A percentile compares a stretch with the other conserved stretches of the same genome.
These are phyloP conservation scores for Tylochromis polylepis DNA, from an alignment of 2,113 vertebrate species.

Conservation along the genomic window DNA sequence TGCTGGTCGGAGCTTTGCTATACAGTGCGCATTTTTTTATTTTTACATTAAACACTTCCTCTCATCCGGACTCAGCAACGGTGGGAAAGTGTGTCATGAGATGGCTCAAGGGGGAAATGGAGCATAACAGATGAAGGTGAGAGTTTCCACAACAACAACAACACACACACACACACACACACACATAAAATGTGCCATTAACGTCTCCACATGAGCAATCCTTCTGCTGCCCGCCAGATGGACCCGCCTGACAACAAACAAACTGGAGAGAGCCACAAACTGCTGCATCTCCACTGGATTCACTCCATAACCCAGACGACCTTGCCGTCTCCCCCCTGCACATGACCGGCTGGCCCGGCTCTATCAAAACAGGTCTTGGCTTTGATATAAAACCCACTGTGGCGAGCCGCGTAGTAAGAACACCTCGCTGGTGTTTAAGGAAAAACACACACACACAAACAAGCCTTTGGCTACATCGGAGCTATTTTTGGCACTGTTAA, in stretches of 20 bases:
- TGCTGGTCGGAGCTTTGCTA: neutral
- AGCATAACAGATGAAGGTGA: constrained; percentile 39
- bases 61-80: neutral
- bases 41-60: neutral
- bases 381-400: constrained; percentile 28
- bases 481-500: constrained; percentile 47
- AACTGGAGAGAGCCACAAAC: neutral
- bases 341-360: neutral
- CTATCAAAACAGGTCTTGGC: constrained; percentile 18
- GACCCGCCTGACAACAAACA: constrained; percentile 55
- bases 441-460: neutral
- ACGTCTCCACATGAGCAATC: constrained; percentile 19
- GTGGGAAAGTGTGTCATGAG: constrained; percentile 24
- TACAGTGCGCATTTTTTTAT: neutral
- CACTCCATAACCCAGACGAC: constrained; percentile 53
- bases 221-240: constrained; percentile 54
- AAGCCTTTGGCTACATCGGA: constrained; percentile 9
- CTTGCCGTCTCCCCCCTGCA: constrained; percentile 38
- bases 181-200: neutral
- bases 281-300: constrained; percentile 25
- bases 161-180: neutral
- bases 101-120: constrained; percentile 15
- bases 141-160: neutral
- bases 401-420: neutral
- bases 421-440: neutral